Evolutionary conservation across 2,113 vertebrate genomes (phyloP).

Genomic region (Aphelocoma coerulescens): DNA sequence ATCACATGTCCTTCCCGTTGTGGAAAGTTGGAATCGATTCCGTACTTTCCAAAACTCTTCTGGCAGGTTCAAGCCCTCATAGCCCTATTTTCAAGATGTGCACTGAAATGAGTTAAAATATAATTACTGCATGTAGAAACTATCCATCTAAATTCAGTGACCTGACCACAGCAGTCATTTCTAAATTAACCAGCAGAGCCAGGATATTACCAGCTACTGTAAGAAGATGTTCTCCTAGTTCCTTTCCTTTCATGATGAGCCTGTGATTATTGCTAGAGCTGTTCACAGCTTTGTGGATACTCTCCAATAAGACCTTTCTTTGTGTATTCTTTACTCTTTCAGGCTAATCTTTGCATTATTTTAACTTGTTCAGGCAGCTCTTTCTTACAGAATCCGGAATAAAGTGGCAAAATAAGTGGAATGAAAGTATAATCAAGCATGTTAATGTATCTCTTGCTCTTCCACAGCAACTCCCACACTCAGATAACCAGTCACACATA

Average conservation of each 20-base stretch:
- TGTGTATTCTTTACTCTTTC: not conserved
- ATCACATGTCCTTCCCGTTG: not conserved
- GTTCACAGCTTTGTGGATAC: not conserved
- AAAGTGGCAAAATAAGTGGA: not conserved
- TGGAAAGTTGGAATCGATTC: not conserved
- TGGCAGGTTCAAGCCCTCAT: not conserved
- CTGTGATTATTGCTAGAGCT: not conserved
- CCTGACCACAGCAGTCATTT: not conserved
- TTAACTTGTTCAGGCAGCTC: not conserved
- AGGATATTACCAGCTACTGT: not conserved
- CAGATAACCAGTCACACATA: not conserved
- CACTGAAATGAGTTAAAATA: not conserved
- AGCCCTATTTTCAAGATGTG: not conserved
- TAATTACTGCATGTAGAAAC: not conserved
- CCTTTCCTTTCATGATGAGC: not conserved
- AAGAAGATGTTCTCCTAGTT: not conserved
- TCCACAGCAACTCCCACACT: not conserved
- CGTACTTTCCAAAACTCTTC: not conserved
- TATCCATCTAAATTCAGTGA: not conserved
- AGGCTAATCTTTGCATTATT: not conserved
- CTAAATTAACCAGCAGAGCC: not conserved
- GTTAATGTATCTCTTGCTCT: not conserved
- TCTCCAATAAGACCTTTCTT: not conserved
- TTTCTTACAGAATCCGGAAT: not conserved
- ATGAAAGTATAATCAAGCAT: not conserved